Conservation (phyloP, 2,113 vertebrate species). For the Nestor notabilis region DNA sequence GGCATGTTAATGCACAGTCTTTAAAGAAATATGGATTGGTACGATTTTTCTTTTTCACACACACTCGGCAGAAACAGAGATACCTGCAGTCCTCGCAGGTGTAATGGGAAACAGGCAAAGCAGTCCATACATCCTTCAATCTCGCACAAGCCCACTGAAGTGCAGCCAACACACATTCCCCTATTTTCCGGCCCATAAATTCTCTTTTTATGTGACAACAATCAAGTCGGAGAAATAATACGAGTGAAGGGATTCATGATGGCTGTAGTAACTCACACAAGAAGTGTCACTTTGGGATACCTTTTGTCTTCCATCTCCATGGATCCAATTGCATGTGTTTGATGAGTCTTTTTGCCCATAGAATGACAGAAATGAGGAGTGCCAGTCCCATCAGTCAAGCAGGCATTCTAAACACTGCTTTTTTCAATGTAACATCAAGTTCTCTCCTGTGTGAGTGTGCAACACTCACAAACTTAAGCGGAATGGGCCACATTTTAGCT, state of each 20-base stretch:
- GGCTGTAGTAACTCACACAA: not conserved
- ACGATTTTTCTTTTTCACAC: not conserved
- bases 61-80: not conserved
- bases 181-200: not conserved
- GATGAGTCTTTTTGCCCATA: not conserved
- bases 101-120: not conserved
- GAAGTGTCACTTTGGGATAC: not conserved
- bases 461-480: not conserved
- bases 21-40: not conserved
- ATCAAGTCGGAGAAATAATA: not conserved
- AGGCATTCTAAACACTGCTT: not conserved
- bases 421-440: not conserved
- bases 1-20: not conserved
- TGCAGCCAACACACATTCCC: not conserved
- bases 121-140: not conserved
- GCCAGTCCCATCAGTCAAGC: not conserved
- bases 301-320: not conserved
- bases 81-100: not conserved
- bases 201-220: not conserved
- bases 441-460: fast-evolving
- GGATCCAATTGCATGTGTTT: not conserved
- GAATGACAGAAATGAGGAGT: not conserved
- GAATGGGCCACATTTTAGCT: not conserved
- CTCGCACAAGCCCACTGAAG: not conserved
- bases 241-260: not conserved